phyloP scores from a whole-genome alignment of 2,888 invertebrate species.

The Anorthoa munda region DNA sequence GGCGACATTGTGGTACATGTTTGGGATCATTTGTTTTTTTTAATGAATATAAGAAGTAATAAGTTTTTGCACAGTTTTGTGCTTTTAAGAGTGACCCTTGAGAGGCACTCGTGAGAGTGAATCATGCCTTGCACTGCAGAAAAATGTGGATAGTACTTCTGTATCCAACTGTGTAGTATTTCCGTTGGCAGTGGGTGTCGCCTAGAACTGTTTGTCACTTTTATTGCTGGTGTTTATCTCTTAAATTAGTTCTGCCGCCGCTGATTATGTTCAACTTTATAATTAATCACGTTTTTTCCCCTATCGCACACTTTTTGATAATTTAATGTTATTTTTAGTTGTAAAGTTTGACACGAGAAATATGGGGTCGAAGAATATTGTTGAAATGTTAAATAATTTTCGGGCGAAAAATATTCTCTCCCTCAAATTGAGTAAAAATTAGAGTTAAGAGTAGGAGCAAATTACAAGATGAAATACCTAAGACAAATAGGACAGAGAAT shows the following conservation, averaged over 20 bases:
- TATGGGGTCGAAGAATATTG: constrained; percentile 21
- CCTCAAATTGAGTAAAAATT: too few species aligned
- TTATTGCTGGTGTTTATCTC: constrained; percentile 69
- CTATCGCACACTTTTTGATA: constrained; percentile 53
- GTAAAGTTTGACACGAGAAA: constrained; percentile 30
- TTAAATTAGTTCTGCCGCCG: constrained; percentile 63
- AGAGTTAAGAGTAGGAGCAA: too few species aligned
- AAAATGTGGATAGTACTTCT: constrained; percentile 30
- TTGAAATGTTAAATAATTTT: constrained; percentile 13
- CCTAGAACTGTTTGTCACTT: constrained; percentile 63
- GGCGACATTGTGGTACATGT: background rate
- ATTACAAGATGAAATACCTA: too few species aligned
- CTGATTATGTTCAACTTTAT: constrained; percentile 67
- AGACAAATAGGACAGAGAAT: background rate
- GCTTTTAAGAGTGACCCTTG: too few species aligned
- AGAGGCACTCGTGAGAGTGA: too few species aligned
- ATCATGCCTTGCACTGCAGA: background rate
- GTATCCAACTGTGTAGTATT: background rate
- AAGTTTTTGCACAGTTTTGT: too few species aligned
- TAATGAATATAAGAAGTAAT: too few species aligned
- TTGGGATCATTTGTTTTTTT: too few species aligned
- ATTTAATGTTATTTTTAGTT: constrained; percentile 55
- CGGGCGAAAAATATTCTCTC: background rate
- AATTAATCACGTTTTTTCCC: constrained; percentile 59
- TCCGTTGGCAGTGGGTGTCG: constrained; percentile 51